These are phyloP conservation scores for Arbacia lixula DNA, from an alignment of 53 echinoderm and acorn worm genomes.

Conservation along the genomic window DNA sequence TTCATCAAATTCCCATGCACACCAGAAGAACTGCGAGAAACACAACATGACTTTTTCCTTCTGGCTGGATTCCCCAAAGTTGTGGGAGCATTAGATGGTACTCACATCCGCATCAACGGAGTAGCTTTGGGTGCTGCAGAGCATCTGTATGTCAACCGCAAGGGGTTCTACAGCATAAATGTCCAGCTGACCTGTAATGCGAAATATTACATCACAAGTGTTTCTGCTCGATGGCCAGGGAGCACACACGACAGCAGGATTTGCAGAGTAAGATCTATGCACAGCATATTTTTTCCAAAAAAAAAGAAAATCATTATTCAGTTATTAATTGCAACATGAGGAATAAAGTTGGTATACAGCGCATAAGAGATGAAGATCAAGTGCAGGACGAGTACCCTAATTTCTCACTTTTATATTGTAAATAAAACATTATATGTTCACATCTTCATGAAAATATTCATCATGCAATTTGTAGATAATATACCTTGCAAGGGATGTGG, in stretches of 20 bases:
- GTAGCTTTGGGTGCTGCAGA: constrained; percentile 44
- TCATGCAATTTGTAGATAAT: neutral
- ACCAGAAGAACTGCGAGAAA: constrained; percentile 9
- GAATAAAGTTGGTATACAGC: no score
- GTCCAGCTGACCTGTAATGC: constrained; percentile 53
- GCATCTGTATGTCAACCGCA: constrained; percentile 42
- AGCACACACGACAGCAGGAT: constrained; percentile 60
- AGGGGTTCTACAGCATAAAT: constrained; percentile 54
- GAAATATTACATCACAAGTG: constrained; percentile 38
- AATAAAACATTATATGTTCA: no score
- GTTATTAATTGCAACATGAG: no score
- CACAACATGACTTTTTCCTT: constrained; percentile 35
- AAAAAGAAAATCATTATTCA: no score
- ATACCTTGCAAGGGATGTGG: neutral
- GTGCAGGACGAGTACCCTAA: neutral
- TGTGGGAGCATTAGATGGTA: constrained; percentile 52
- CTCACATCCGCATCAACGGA: constrained; percentile 47
- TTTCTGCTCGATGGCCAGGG: constrained; percentile 58
- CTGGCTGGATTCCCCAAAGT: constrained; percentile 56
- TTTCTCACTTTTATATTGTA: no score
- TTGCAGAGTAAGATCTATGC: constrained; percentile 5
- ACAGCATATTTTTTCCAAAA: no score
- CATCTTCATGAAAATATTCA: no score
- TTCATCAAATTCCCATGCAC: constrained; percentile 47
- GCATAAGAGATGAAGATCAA: neutral